Conservation (phyloP, 1,140 invertebrate species). For the Drosophila watanabei region DNA sequence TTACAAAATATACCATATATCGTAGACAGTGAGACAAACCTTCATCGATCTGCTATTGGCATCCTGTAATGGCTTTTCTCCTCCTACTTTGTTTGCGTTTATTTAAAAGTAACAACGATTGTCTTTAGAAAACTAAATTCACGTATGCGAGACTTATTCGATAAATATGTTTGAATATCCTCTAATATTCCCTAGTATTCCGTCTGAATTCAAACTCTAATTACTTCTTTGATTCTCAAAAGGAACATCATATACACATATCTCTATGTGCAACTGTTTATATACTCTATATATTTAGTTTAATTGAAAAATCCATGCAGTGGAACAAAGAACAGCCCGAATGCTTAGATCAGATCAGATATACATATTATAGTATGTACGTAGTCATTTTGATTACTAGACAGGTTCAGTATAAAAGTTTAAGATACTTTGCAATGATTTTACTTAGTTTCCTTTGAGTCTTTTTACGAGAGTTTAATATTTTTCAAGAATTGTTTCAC, state of each 20-base stretch:
- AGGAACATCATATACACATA: conserved; percentile 55
- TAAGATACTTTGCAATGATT: conserved; percentile 35
- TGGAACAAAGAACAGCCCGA: conserved; percentile 58
- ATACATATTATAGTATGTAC: conserved; percentile 8
- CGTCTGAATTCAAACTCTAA: conserved; percentile 14
- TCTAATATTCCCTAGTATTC: conserved; percentile 26
- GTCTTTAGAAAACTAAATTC: conserved; percentile 85
- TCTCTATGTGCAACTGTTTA: conserved; percentile 20
- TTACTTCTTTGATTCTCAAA: conserved; percentile 42
- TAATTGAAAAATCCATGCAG: conserved; percentile 53
- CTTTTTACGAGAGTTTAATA: background rate
- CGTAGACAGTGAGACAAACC: conserved; percentile 45
- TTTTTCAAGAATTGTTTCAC: background rate
- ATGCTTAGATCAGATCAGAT: conserved; percentile 49
- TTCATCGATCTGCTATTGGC: background rate
- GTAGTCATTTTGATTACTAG: conserved; percentile 20
- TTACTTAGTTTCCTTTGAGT: conserved; percentile 13
- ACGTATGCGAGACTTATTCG: conserved; percentile 62
- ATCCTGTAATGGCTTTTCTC: background rate
- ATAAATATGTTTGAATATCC: conserved; percentile 48
- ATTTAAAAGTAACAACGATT: conserved; percentile 78
- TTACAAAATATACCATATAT: conserved; percentile 58
- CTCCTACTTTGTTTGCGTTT: background rate
- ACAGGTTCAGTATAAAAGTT: conserved; percentile 41
- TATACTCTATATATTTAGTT: conserved; percentile 22